These are phyloP conservation scores for Cuniculus paca DNA, from an alignment of 2,797 vertebrate genomes.

Conservation along the genomic window DNA sequence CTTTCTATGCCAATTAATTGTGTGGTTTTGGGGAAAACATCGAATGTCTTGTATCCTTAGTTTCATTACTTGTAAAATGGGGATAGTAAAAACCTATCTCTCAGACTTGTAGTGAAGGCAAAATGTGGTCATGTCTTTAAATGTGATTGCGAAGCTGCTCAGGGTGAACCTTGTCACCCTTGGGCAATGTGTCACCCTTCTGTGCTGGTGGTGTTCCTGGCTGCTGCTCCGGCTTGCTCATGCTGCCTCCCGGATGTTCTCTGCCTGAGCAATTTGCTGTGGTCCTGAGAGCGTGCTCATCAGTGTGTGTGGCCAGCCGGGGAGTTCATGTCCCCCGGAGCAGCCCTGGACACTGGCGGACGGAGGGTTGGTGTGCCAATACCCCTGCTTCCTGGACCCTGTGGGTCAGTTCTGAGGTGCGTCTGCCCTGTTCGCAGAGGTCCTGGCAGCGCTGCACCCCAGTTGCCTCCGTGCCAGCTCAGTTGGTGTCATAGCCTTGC, in stretches of 20 bases:
- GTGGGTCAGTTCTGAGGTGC: neutral
- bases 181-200: accelerated
- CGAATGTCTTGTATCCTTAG: neutral
- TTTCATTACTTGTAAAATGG: neutral
- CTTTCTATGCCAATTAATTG: neutral
- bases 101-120: neutral
- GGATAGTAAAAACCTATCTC: neutral
- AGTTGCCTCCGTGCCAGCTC: neutral
- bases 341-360: neutral
- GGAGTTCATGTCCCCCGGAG: neutral
- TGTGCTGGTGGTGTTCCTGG: neutral
- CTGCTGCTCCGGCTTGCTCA: neutral
- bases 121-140: neutral
- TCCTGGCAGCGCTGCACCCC: neutral
- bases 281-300: neutral
- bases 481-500: neutral
- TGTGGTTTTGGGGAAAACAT: neutral
- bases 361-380: neutral
- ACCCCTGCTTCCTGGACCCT: neutral
- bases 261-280: neutral
- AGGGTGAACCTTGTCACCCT: neutral
- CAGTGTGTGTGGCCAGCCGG: neutral
- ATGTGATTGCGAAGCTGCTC: neutral
- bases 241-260: neutral
- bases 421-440: neutral